Evolutionary conservation across 2,113 vertebrate genomes (phyloP), one percentile per base, ranked within the genome.

Genomic region (Aix galericulata): DNA sequence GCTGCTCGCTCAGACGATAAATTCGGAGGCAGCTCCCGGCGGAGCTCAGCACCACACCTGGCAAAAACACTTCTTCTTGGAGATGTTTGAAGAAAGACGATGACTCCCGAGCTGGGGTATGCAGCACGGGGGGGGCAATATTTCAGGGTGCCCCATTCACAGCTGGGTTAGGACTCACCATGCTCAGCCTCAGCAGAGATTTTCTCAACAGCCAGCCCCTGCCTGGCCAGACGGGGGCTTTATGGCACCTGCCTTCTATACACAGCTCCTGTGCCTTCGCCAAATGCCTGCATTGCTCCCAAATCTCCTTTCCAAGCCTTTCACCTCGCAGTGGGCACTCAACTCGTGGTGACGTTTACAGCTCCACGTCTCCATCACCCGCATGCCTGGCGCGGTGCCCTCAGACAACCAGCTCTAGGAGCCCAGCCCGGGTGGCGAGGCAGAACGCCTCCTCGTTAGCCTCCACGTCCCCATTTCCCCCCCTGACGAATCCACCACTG

Each of bases 31-130:
- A 38, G 2, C 9, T 60, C 16, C 48, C 36, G 3, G 36, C 23
- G 3, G 3, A 8, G 1, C 9, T 0, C 0, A n/a, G 59, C 0
- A 1, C 1, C 44, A 2, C 50, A 13, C 34, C 50, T 32, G 55
- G 63, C 31, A 13, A n/a, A 17, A 8, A 31, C 3, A 6, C 5
- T 67, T 8, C 73, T 82, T 31, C 50, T 9, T 7, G 27, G 63
- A 26, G 79, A 6, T 5, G 56, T 42, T 25, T 58, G 8, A 2
- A 1, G 16, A 50, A 16, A 55, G 79, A 18, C 36, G 12, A 6
- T 0, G 25, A 53, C 66, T 34, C 25, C 48, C 20, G 26, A 7
- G 12, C 8, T 6, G 15, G 2, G 55, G 2, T 2, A 3, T 21
- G 79, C 29, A 34, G 82, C 40, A 8, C 56, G 12, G 1, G 25